Base-by-base conservation (phyloP, 2,888 invertebrate genomes). In the Scaptomyza polygonia region DNA sequence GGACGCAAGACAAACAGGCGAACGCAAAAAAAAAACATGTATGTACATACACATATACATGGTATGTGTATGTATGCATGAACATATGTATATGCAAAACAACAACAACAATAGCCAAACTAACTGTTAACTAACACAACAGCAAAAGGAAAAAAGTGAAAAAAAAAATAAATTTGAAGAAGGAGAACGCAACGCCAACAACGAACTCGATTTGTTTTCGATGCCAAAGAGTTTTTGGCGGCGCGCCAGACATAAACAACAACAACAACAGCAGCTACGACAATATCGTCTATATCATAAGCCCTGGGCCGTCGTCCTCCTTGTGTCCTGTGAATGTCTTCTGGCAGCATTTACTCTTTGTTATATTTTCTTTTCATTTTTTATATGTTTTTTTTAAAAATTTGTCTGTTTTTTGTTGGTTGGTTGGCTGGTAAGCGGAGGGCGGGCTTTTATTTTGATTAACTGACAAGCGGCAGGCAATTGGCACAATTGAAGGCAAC, bases 391-490 rank as follows among this genome's bases (percentile, higher is more conserved):
- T 53, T 63, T 62, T 62, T 36, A 9, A 32, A 48, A 57, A 49
- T 36, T 80, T 62, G 49, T 61, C 18, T 32, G 25, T 11, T 66
- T 52, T 67, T 56, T 64, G 27, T 69, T 55, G n/a, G 5, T 47
- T 30, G 55, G 54, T 68, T 62, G 51, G 54, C 61, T 66, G 21
- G 54, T 18, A 36, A 18, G 42, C 30, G 18, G 44, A 48, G 45
- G 65, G 52, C 32, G 59, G 84, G 82, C 86, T 83, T 84, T 86
- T 86, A 86, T 78, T 83, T 86, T 86, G 86, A 86, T 83, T 84
- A 83, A 86, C 82, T 84, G 85, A 81, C 81, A 81, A 83, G 75
- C 86, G 84, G 76, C 81, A 67, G 85, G 82, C 86, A 82, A 86
- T 82, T 84, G 82, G 84, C 84, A 77, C 84, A 86, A 82, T 82